These are phyloP conservation scores for Anguilla pacifica DNA, from an alignment of 2,797 vertebrate species.

Conservation along the genomic window DNA sequence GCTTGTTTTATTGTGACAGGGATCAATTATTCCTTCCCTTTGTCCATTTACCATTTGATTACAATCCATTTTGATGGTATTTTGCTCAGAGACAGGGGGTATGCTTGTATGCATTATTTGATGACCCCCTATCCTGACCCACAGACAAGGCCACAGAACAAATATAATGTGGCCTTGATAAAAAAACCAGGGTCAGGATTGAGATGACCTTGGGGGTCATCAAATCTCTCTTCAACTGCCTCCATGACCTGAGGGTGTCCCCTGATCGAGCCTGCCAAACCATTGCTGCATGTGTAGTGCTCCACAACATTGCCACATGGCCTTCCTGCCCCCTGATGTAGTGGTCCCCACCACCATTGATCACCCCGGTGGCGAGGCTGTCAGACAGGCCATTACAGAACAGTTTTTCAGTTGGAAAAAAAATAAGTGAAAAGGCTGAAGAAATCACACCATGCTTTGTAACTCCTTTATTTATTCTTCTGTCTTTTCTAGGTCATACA, in stretches of 20 bases:
- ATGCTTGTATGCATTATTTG: no score
- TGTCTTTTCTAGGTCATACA: not conserved
- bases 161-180: not conserved
- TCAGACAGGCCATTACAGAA: not conserved
- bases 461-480: not conserved
- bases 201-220: not conserved
- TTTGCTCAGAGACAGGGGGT: no score
- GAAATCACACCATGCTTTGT: not conserved
- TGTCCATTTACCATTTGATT: not conserved
- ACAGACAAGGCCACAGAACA: not conserved
- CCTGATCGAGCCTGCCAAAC: not conserved
- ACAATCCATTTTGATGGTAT: not conserved
- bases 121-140: not conserved
- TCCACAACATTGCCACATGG: not conserved
- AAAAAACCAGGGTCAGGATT: not conserved
- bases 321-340: no score
- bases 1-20: not conserved
- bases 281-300: not conserved
- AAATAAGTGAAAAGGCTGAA: not conserved
- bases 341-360: not conserved
- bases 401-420: not conserved
- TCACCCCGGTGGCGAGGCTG: no score
- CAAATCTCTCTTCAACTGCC: not conserved
- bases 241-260: no score
- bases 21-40: not conserved